Percentiles rank a stretch among this genome's conserved stretches.
Evolutionary conservation across 1,140 invertebrate genomes (phyloP).

Genomic region (Drosophila sucinea): DNA sequence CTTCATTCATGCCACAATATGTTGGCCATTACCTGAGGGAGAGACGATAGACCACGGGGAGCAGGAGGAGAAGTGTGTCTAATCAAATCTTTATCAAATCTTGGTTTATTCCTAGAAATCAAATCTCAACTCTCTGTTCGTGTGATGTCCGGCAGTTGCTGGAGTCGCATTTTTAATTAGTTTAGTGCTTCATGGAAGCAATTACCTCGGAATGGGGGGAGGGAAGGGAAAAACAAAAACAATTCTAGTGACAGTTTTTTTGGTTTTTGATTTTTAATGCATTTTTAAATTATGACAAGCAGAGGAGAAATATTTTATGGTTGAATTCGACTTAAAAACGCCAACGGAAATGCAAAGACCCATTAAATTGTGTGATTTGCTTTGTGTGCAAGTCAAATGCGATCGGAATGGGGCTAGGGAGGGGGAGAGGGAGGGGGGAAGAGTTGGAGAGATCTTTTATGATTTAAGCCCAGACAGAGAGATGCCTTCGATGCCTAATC

Average conservation of each 20-base stretch:
- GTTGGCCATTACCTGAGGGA: slow-evolving; percentile 7
- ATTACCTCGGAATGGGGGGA: slow-evolving; percentile 51
- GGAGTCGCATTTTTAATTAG: slow-evolving; percentile 73
- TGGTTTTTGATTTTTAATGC: slow-evolving; percentile 66
- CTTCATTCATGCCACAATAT: slow-evolving; percentile 62
- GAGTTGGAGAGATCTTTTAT: slow-evolving; percentile 53
- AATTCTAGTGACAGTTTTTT: slow-evolving; percentile 57
- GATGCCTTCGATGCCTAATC: slow-evolving; percentile 63
- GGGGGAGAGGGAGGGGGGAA: no score
- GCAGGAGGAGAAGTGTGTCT: slow-evolving; percentile 13
- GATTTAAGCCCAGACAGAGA: slow-evolving; percentile 66
- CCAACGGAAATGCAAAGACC: slow-evolving; percentile 72
- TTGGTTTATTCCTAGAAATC: slow-evolving; percentile 41
- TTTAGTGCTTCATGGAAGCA: slow-evolving; percentile 70
- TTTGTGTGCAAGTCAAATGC: slow-evolving; percentile 74
- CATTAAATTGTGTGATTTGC: slow-evolving; percentile 81
- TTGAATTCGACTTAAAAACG: slow-evolving; percentile 71
- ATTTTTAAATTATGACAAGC: slow-evolving; percentile 80
- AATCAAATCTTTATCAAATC: slow-evolving; percentile 44
- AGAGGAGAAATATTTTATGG: slow-evolving; percentile 71
- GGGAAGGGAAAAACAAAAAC: slow-evolving; percentile 37
- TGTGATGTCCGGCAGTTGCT: slow-evolving; percentile 54
- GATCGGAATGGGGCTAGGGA: slow-evolving; percentile 13
- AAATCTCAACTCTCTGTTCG: slow-evolving; percentile 14
- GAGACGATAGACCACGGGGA: not conserved